phyloP scores from a whole-genome alignment of 2,113 vertebrate species.

The Oceanodroma tethys region DNA sequence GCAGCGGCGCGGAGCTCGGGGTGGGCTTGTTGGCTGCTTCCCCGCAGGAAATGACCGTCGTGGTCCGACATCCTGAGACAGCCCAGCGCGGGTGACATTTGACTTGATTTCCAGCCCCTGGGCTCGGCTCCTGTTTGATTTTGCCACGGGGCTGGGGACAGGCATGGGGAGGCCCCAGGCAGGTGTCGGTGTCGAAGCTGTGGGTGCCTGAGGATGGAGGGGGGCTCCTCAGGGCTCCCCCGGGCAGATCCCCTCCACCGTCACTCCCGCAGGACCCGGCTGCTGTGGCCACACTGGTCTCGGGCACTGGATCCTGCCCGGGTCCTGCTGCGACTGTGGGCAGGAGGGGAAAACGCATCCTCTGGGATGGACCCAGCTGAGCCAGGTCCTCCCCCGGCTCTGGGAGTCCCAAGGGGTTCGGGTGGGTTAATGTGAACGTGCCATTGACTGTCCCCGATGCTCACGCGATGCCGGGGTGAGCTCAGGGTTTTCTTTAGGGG shows the following conservation, averaged over 20 bases:
- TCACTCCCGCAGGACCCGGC: fast-evolving
- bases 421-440: not conserved
- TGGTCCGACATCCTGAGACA: constrained; percentile 50
- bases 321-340: not conserved
- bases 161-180: fast-evolving
- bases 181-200: not conserved
- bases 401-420: not conserved
- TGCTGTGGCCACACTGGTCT: fast-evolving
- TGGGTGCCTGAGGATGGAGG: not conserved
- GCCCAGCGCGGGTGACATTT: not conserved
- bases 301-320: not conserved
- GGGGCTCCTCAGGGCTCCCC: too few species aligned
- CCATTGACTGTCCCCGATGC: not conserved
- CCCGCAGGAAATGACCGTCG: constrained; percentile 63
- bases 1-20: not conserved
- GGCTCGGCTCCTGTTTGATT: not conserved
- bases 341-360: not conserved
- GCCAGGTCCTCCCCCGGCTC: fast-evolving
- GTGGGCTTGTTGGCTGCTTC: not conserved
- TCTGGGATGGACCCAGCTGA: not conserved
- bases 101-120: not conserved
- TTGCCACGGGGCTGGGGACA: not conserved
- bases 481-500: not conserved
- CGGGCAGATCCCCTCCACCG: fast-evolving
- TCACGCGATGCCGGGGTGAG: fast-evolving